Evolutionary conservation across 2,797 vertebrate genomes (phyloP).

Genomic region (Okamejei kenojei): DNA sequence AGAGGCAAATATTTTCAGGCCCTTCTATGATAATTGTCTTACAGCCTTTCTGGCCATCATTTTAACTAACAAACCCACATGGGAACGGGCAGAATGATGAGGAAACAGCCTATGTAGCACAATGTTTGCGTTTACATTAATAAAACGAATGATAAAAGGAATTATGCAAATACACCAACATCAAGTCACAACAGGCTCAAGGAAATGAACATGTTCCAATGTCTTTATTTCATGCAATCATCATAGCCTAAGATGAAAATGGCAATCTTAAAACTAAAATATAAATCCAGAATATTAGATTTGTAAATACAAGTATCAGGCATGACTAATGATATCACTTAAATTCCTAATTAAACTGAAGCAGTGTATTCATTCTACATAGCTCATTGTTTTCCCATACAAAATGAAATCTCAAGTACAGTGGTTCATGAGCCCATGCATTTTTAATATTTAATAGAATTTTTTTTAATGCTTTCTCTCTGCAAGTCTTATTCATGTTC

Average conservation of each 20-base stretch:
- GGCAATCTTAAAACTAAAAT: neutral
- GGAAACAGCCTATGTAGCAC: neutral
- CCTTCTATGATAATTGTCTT: neutral
- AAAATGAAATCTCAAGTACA: constrained; percentile 14
- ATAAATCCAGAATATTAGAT: constrained; percentile 18
- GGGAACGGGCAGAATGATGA: neutral
- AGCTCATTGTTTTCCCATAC: neutral
- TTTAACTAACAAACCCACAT: constrained; percentile 6
- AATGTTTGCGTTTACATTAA: neutral
- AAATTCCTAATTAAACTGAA: constrained; percentile 7
- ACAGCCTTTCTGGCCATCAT: neutral
- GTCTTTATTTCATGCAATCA: neutral
- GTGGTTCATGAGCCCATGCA: neutral
- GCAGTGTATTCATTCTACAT: neutral
- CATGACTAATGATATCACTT: constrained; percentile 25
- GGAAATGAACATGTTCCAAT: neutral
- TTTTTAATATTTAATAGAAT: constrained; percentile 18
- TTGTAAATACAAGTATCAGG: constrained; percentile 16
- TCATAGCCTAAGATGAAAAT: neutral
- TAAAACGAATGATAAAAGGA: constrained; percentile 5
- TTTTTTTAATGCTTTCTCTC: neutral
- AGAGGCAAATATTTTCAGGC: neutral
- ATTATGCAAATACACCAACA: neutral
- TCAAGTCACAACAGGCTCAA: neutral
- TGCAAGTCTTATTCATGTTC: constrained; percentile 26